Conservation (phyloP, 1,140 invertebrate species). For the Monochamus saltuarius region DNA sequence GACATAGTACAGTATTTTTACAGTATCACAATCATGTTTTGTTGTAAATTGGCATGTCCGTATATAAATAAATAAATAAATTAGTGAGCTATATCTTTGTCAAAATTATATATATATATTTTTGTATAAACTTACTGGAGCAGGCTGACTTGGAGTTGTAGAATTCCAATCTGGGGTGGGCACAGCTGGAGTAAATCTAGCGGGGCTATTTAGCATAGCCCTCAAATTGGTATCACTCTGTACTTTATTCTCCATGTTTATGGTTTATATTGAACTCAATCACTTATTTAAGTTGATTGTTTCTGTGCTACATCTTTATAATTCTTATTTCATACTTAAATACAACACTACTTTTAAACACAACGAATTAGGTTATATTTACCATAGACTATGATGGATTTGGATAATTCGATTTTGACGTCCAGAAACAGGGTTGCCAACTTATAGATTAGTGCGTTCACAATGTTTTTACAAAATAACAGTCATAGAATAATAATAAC, state of each 20-base stretch:
- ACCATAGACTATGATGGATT: neutral
- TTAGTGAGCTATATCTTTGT: neutral
- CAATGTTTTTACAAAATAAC: no score
- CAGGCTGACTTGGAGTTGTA: neutral
- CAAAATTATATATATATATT: no score
- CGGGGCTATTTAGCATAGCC: constrained; percentile 44
- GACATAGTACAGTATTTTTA: neutral
- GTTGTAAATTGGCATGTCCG: no score
- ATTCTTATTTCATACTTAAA: neutral
- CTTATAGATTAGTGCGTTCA: no score
- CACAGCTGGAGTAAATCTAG: constrained; percentile 44
- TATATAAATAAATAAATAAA: neutral
- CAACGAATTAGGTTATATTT: neutral
- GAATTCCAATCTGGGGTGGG: constrained; percentile 47
- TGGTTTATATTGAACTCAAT: neutral
- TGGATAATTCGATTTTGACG: neutral
- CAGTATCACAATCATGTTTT: no score
- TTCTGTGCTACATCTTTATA: neutral
- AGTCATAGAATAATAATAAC: no score
- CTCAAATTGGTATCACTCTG: constrained; percentile 39
- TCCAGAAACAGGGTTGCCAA: no score
- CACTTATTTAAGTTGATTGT: neutral
- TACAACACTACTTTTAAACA: neutral
- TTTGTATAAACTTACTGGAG: no score
- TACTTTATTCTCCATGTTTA: constrained; percentile 27